Conservation (phyloP, 2,888 invertebrate species). For the Tipula lateralis region DNA sequence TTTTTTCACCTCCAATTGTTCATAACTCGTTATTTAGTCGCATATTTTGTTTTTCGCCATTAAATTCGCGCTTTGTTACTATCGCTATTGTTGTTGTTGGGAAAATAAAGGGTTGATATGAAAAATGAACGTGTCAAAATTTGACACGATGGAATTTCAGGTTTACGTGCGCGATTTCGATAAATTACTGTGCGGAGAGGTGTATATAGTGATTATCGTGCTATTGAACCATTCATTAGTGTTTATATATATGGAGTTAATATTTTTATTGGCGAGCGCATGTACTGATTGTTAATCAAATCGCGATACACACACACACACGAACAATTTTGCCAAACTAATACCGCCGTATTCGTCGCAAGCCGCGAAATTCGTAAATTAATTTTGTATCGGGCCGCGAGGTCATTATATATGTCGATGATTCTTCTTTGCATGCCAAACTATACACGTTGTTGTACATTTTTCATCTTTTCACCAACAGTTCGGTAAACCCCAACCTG, state of each 20-base stretch:
- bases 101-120: not conserved
- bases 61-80: not conserved
- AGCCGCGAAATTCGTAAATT: not conserved
- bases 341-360: not conserved
- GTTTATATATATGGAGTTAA: no score
- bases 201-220: not conserved
- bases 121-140: not conserved
- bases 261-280: not conserved
- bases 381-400: not conserved
- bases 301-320: no score
- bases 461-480: not conserved
- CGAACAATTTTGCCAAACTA: not conserved
- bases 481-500: not conserved
- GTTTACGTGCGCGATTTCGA: not conserved
- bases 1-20: not conserved
- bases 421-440: not conserved
- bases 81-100: not conserved
- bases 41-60: not conserved
- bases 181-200: not conserved
- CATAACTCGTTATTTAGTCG: not conserved
- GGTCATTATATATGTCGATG: not conserved
- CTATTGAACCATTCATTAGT: not conserved
- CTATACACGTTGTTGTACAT: not conserved
- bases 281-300: not conserved
- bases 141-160: not conserved